A percentile compares a stretch with the other conserved stretches of the same genome.
Conservation (phyloP, 2,888 invertebrate species). For the Stegophylla sp. region DNA sequence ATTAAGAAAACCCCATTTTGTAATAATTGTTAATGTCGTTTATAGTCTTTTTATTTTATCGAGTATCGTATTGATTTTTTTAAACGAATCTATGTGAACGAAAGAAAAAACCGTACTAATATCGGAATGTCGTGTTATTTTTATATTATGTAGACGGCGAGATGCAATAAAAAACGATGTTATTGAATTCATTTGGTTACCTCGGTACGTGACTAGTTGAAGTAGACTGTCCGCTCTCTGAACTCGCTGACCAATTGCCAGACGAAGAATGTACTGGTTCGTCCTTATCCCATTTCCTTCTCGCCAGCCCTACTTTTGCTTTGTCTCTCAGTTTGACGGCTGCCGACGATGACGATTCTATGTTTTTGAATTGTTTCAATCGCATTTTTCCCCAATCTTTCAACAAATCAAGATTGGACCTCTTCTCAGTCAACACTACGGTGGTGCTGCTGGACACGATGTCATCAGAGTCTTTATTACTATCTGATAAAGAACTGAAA, state of each 20-base stretch:
- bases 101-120: neutral
- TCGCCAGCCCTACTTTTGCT: constrained; percentile 63
- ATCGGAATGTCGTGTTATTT: neutral
- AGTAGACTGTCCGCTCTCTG: constrained; percentile 79
- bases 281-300: constrained; percentile 67
- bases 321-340: constrained; percentile 80
- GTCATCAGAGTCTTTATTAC: constrained; percentile 65
- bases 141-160: neutral
- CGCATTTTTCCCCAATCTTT: constrained; percentile 86
- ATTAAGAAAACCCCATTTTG: constrained; percentile 8
- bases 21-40: neutral
- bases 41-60: neutral
- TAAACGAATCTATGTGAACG: no score
- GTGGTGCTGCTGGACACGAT: constrained; percentile 65
- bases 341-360: constrained; percentile 64
- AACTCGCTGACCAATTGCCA: constrained; percentile 94
- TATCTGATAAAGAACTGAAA: constrained; percentile 66
- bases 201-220: constrained; percentile 76
- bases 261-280: constrained; percentile 88
- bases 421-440: constrained; percentile 64
- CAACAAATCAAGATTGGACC: constrained; percentile 79
- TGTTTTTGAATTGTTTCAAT: constrained; percentile 74
- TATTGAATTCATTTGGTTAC: constrained; percentile 65
- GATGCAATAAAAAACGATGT: constrained; percentile 32
- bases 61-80: neutral